Base-by-base conservation (phyloP, 2,888 invertebrate species). In the Cylindroiulus punctatus region DNA sequence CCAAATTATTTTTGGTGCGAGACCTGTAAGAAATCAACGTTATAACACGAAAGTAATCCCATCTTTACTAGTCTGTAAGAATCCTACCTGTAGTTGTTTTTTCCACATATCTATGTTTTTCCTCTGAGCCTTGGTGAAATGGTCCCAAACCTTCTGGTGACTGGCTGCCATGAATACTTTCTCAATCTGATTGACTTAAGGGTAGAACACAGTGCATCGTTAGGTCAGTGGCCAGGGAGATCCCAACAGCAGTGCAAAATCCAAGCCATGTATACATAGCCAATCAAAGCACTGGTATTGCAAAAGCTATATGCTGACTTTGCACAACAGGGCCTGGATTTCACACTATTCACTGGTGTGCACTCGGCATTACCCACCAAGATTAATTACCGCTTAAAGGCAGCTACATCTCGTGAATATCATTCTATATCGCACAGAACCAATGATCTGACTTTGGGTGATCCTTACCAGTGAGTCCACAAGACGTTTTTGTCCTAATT, bases 131-230 rank as follows among this genome's bases (percentile, higher is more conserved):
- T 98, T 98, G 93, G 97, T 97, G 95, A 98, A 98, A 95, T 98
- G 98, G 95, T 98, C 98, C 98, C 98, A 98, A 92, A 97, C 97
- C 93, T 97, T 97, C 94, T 98, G 98, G 93, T 97, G 97, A 92
- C 95, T 95, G 91, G 98, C 97, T 91, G 97, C 96, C 92, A 94
- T 93, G 94, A 98, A 98, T 93, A 98, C 97, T 94, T 96, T 96
- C 95, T 97, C 98, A 94, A 98, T 97, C 95, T 98, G 97, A 95
- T 96, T 96, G 95, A 98, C 98, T 98, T 96, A 90, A 90, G 88
- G 81, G 87, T 87, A 88, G 88, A 87, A 87, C 88, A 88, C 87
- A 88, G 88, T 88, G 88, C 87, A 88, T 82, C 65, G 82, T 86
- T 86, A 86, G 82, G 82, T 83, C 82, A 32, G 82, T 82, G 86